Evolutionary conservation across 2,888 invertebrate species (phyloP).

Genomic region (Pristionchus fissidentatus): DNA sequence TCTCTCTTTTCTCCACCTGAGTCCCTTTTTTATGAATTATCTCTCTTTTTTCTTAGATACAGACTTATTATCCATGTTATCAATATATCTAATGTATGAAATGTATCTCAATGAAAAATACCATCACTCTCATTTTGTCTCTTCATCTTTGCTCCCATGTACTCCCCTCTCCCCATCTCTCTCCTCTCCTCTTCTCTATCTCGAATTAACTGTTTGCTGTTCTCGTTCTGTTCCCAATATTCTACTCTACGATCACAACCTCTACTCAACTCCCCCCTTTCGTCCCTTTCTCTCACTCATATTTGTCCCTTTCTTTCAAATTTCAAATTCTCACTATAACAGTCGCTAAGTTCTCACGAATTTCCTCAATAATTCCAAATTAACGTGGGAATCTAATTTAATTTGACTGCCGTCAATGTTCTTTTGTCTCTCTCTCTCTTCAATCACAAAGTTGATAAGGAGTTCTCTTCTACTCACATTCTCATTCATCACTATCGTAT

Average conservation of each 20-base stretch:
- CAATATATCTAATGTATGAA: no score
- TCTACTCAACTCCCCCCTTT: not conserved
- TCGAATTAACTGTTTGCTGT: conserved; percentile 16
- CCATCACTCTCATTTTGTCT: not conserved
- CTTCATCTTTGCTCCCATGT: not conserved
- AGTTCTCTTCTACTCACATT: not conserved
- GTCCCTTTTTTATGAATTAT: not conserved
- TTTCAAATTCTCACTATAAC: not conserved
- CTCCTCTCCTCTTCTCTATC: not conserved
- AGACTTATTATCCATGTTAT: no score
- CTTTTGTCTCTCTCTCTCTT: not conserved
- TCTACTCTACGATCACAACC: conserved; percentile 20
- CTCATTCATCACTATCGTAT: not conserved
- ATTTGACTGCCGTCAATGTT: not conserved
- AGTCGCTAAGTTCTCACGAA: no score
- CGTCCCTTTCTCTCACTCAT: not conserved
- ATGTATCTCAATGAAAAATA: no score
- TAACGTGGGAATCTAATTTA: not conserved
- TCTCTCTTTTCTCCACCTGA: not conserved
- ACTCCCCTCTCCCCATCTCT: conserved; percentile 30
- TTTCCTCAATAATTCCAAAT: not conserved
- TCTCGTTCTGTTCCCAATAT: conserved; percentile 12
- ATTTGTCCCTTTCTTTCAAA: not conserved
- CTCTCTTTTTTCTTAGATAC: not conserved
- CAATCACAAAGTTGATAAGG: not conserved